Evolutionary conservation across 2,888 invertebrate genomes (phyloP).

Genomic region (Callosobruchus maculatus): DNA sequence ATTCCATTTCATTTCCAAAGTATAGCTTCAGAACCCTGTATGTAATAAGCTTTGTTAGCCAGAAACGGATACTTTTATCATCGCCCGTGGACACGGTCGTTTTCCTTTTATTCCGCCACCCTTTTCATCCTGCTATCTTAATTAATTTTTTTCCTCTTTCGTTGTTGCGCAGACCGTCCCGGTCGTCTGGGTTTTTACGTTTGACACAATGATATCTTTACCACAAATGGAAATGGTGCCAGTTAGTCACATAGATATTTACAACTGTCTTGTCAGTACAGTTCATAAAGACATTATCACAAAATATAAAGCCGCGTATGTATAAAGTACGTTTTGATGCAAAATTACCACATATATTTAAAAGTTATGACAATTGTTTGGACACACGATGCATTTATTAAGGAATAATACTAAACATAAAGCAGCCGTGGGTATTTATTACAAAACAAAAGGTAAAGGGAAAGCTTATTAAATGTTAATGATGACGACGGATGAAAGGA

Average conservation of each 20-base stretch:
- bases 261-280: not conserved
- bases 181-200: not conserved
- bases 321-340: too few species aligned
- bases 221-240: not conserved
- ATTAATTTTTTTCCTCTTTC: not conserved
- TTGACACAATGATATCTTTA: not conserved
- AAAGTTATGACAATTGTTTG: too few species aligned
- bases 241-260: not conserved
- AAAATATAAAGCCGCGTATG: too few species aligned
- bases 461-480: too few species aligned
- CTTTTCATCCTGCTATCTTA: not conserved
- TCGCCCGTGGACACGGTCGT: not conserved
- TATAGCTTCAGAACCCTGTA: not conserved
- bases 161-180: not conserved
- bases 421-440: too few species aligned
- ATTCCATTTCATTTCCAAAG: too few species aligned
- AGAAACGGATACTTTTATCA: not conserved
- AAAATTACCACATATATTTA: too few species aligned
- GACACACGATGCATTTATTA: too few species aligned
- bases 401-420: too few species aligned
- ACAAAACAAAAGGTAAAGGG: too few species aligned
- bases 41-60: not conserved
- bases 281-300: not conserved
- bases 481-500: too few species aligned
- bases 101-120: not conserved